Evolutionary conservation across 1,140 invertebrate species (phyloP).

Genomic region (Danaus melanippus): DNA sequence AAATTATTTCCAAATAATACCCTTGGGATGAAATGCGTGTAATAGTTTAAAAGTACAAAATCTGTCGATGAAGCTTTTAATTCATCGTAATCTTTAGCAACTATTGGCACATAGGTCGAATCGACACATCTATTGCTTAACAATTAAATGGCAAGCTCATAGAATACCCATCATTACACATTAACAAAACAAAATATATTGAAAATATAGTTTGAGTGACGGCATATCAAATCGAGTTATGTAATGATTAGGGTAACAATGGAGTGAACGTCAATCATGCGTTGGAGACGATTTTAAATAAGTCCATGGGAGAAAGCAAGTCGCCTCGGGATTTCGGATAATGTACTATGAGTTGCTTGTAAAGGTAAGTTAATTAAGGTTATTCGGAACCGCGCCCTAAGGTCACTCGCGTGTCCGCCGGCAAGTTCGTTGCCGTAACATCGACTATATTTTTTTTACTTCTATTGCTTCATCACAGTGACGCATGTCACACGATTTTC

Average conservation of each 20-base stretch:
- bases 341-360: conserved; percentile 22
- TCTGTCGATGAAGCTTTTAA: conserved; percentile 20
- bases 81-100: conserved; percentile 17
- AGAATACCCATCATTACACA: conserved; percentile 62
- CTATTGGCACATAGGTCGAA: conserved; percentile 49
- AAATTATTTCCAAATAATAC: conserved; percentile 3
- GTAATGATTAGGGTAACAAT: conserved; percentile 57
- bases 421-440: conserved; percentile 11
- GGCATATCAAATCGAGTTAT: conserved; percentile 58
- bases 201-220: conserved; percentile 57
- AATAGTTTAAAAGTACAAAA: conserved; percentile 13
- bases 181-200: conserved; percentile 57
- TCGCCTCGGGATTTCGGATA: conserved; percentile 36
- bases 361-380: conserved; percentile 38
- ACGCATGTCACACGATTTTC: neutral
- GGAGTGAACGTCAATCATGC: conserved; percentile 49
- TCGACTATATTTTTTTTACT: conserved; percentile 22
- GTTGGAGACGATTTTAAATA: conserved; percentile 67
- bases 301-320: conserved; percentile 61
- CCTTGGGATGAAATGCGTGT: conserved; percentile 11
- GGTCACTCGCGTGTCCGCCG: conserved; percentile 31
- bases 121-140: conserved; percentile 51
- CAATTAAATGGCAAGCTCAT: conserved; percentile 63
- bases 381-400: conserved; percentile 24
- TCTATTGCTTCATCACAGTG: neutral